These are phyloP conservation scores for Protobothrops flavoviridis DNA, from an alignment of 2,113 vertebrate species.

Conservation along the genomic window DNA sequence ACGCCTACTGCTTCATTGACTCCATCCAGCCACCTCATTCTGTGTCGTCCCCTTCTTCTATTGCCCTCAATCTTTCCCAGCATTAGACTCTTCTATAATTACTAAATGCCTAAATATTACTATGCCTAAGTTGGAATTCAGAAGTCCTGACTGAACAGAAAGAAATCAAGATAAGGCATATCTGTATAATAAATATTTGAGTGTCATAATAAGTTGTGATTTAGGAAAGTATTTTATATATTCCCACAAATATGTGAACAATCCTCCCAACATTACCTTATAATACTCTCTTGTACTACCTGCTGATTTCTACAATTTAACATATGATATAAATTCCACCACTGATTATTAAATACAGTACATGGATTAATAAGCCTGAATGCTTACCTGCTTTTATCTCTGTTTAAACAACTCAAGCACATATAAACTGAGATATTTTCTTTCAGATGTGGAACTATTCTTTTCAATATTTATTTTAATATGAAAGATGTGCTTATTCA, in stretches of 20 bases:
- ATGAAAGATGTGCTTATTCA: constrained; percentile 53
- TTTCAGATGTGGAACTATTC: constrained; percentile 44
- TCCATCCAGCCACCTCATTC: too few relatives aligned
- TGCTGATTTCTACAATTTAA: not conserved
- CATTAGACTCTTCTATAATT: not conserved
- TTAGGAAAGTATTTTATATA: not conserved
- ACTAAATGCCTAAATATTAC: not conserved
- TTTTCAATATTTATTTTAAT: constrained; percentile 66
- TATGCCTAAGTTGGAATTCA: not conserved
- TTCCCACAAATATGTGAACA: not conserved
- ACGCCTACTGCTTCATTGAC: too few relatives aligned
- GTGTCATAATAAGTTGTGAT: not conserved
- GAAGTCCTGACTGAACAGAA: not conserved
- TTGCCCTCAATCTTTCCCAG: too few relatives aligned
- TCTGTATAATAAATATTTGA: not conserved
- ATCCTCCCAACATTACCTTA: too few relatives aligned
- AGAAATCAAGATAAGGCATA: not conserved
- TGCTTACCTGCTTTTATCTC: not conserved
- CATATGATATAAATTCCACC: not conserved
- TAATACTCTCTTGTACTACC: too few relatives aligned
- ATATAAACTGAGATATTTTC: constrained; percentile 33
- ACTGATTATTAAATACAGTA: not conserved
- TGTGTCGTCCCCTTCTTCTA: too few relatives aligned
- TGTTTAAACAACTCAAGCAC: constrained; percentile 41
- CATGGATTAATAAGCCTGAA: not conserved